These are phyloP conservation scores for Trichogramma evanescens DNA, from an alignment of 2,888 invertebrate species.

Conservation along the genomic window DNA sequence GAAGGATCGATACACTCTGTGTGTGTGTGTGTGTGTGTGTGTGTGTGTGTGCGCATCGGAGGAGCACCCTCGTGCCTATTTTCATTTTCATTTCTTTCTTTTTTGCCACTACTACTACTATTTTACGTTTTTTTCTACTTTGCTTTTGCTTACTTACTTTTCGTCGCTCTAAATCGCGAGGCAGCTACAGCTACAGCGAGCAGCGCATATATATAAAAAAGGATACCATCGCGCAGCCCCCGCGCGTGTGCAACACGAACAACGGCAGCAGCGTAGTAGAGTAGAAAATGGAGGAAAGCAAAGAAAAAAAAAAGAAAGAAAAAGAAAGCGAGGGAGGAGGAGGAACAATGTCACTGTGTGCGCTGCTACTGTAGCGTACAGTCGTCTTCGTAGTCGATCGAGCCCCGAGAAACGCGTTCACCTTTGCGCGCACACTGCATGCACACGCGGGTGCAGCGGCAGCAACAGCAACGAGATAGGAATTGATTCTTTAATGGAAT, in stretches of 20 bases:
- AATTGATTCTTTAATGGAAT: too few species aligned
- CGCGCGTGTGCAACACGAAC: too few species aligned
- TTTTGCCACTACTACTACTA: neutral
- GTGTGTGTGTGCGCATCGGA: slow-evolving; percentile 39
- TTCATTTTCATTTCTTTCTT: neutral
- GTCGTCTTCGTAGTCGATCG: too few species aligned
- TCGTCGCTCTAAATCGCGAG: neutral
- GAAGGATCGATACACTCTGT: neutral
- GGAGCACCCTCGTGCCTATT: slow-evolving; percentile 26
- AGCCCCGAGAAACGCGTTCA: too few species aligned
- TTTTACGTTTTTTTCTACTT: neutral
- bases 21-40: slow-evolving; percentile 36
- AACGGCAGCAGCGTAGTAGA: neutral
- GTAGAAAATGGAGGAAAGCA: neutral
- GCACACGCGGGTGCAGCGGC: neutral
- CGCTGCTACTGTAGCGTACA: neutral
- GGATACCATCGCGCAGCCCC: too few species aligned
- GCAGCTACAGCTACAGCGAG: too few species aligned
- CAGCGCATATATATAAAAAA: neutral
- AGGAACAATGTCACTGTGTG: neutral
- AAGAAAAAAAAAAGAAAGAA: neutral
- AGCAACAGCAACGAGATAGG: neutral
- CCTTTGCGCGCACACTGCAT: neutral
- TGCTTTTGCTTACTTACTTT: neutral
- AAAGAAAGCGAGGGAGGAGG: neutral